Conservation (phyloP, 2,888 invertebrate species). For the Alviniconcha strummeri region DNA sequence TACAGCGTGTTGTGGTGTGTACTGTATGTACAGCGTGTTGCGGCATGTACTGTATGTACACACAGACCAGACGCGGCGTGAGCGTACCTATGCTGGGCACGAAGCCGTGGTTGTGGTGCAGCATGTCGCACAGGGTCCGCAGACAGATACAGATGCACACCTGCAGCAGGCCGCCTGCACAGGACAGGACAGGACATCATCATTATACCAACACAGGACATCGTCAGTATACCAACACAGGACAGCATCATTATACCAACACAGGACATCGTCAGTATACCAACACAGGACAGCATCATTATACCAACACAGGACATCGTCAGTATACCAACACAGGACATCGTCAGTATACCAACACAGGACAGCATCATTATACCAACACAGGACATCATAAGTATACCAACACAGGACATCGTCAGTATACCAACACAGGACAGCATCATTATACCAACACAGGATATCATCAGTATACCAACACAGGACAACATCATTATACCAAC, state of each 20-base stretch:
- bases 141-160: constrained; percentile 36
- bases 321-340: constrained; percentile 28
- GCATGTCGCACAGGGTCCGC: constrained; percentile 35
- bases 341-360: too few relatives aligned
- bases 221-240: too few relatives aligned
- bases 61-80: too few relatives aligned
- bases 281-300: too few relatives aligned
- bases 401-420: too few relatives aligned
- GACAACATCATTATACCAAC: not conserved
- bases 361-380: not conserved
- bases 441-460: not conserved
- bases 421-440: too few relatives aligned
- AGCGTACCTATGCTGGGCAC: constrained; percentile 37
- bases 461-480: too few relatives aligned
- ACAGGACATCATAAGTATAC: not conserved
- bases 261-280: too few relatives aligned
- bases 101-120: constrained; percentile 27
- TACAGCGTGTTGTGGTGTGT: too few relatives aligned
- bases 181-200: not conserved
- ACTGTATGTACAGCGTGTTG: too few relatives aligned
- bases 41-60: too few relatives aligned
- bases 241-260: not conserved
- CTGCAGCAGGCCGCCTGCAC: constrained; percentile 35
- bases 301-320: not conserved
- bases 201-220: not conserved